Evolutionary conservation across 2,888 invertebrate species (phyloP), one percentile per base, ranked within the genome.

Genomic region (Cenopis cana): DNA sequence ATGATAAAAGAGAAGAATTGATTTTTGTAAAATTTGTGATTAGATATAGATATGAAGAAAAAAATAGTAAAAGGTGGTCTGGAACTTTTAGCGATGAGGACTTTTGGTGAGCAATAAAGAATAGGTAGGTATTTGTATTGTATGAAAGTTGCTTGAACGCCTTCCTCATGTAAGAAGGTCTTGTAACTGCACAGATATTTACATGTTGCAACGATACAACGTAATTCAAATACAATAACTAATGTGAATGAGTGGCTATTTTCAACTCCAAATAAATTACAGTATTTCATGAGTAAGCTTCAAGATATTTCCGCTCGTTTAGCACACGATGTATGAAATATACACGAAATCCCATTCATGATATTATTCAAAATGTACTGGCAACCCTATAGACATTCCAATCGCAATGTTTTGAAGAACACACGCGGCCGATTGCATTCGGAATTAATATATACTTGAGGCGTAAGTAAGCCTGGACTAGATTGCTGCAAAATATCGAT

Each of bases 381-480:
- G 73, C 88, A 88, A 74, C 89, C 89, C 89, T 88, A 76, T 74
- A 79, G 81, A 83, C 77, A 79, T 64, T 38, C 64, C 52, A 24
- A 64, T 54, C 36, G 75, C 82, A 84, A 85, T 88, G 84, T 88
- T 88, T 86, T 89, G 86, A 89, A 87, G 88, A 90, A 89, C 90
- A 88, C 89, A 87, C 89, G 87, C 89, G 83, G 81, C 78, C 80
- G 80, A 82, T 84, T 82, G 85, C 81, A 79, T 81, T 82, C 82
- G 82, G 81, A 85, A 85, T 85, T 83, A 84, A 89, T 87, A 85
- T 84, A 81, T 83, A 84, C 71, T 67, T 86, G 89, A 73, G 66
- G 57, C 55, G 55, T 38, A 67, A 62, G 60, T 38, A 67, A 62
- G 56, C 71, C 57, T 71, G 67, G 59, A 38, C 61, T 59, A 55